A percentile compares a stretch with the other conserved stretches of the same genome.
These are phyloP conservation scores for Antennarius maculatus DNA, from an alignment of 2,797 vertebrate genomes.

Conservation along the genomic window DNA sequence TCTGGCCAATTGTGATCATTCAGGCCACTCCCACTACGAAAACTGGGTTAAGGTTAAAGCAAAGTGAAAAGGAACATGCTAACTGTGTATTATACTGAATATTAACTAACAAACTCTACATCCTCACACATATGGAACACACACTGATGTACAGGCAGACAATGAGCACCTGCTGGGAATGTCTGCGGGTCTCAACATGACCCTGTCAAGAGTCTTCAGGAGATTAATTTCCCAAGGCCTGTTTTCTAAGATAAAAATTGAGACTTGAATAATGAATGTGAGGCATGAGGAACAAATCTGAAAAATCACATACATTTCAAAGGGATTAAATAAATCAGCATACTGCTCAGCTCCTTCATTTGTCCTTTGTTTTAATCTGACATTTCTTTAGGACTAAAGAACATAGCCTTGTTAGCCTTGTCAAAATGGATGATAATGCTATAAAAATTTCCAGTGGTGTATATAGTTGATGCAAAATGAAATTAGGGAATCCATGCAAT, in stretches of 20 bases:
- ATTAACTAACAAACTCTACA: constrained; percentile 19
- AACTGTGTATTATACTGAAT: constrained; percentile 25
- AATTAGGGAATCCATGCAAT: constrained; percentile 60
- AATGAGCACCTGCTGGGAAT: constrained; percentile 67
- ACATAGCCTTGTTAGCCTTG: constrained; percentile 35
- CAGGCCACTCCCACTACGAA: neutral
- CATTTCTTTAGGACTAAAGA: constrained; percentile 48
- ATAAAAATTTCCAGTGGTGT: constrained; percentile 43
- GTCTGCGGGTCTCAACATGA: constrained; percentile 70
- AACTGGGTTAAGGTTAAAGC: constrained; percentile 7
- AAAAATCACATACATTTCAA: constrained; percentile 72
- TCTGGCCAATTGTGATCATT: too few relatives aligned
- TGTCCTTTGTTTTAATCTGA: constrained; percentile 72
- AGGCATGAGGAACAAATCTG: constrained; percentile 60
- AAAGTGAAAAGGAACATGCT: constrained; percentile 9
- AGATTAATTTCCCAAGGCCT: constrained; percentile 76
- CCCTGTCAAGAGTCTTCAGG: constrained; percentile 71
- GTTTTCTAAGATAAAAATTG: constrained; percentile 76
- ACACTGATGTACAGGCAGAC: constrained; percentile 20
- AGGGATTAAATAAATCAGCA: constrained; percentile 76
- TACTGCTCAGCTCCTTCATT: constrained; percentile 64
- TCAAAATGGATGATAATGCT: constrained; percentile 44
- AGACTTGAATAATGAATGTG: constrained; percentile 57
- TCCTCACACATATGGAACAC: constrained; percentile 17
- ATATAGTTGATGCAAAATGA: constrained; percentile 59